Evolutionary conservation across 1,140 invertebrate species (phyloP), one percentile per base, ranked within the genome.

Genomic region (Andrena cerasifolii): DNA sequence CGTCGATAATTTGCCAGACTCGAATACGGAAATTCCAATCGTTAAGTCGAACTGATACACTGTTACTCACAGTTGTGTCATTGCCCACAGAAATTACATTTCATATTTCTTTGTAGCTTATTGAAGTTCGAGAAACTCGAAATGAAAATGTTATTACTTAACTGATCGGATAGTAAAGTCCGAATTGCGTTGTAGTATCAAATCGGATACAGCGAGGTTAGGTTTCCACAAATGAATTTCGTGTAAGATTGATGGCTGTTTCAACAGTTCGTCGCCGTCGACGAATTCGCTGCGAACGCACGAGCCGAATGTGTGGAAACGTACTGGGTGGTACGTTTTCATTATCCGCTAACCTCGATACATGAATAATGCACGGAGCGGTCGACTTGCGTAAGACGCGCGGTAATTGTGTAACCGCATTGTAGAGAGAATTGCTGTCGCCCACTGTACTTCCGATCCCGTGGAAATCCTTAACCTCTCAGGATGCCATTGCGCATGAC

Each of bases 341-440:
- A 78, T 82, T 80, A 84, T 68, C 45, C 51, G 31, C 7, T 72
- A 76, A 40, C 80, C 74, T 40, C 84, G 56, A 80, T 86, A 24
- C 84, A 83, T 83, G 51, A 10, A 59, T 83, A 86, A 86, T 80
- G 61, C n/a, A 82, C 24, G 28, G 31, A 45, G 31, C 18, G 43
- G 43, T 40, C 31, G 40, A 47, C 82, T 84, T 83, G 62, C 72
- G 67, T 68, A 84, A 84, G 77, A 84, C 77, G 70, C 45, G 47
- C 40, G 47, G 26, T 68, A 80, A 77, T 77, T 80, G 72, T 43
- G 78, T 61, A 76, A 84, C 71, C 56, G 56, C 51, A 58, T 58
- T 54, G 16, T 66, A 8, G 4, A 3, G 24, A 56, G 31, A 49
- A 65, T 43, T 65, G n/a, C 43, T 58, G 31, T 67, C 62, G 54